Evolutionary conservation across 2,113 vertebrate genomes (phyloP), one percentile per base, ranked within the genome.

Genomic region (Hirundichthys speculiger): DNA sequence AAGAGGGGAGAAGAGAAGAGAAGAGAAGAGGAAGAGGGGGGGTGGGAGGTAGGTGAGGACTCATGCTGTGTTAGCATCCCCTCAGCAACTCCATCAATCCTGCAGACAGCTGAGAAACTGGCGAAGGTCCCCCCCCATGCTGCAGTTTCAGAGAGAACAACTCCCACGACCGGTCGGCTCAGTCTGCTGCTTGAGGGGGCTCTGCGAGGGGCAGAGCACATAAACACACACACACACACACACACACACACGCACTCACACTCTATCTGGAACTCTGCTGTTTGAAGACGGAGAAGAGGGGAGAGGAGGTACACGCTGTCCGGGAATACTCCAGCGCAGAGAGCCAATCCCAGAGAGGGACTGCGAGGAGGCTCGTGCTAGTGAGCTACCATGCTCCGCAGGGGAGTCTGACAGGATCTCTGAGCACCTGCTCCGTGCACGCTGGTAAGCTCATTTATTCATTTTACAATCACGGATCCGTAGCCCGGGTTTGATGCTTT

Each of bases 41-140:
- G 75, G n/a, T n/a, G n/a, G n/a, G n/a, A n/a, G n/a, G n/a, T n/a
- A n/a, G 75, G 79, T 76, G 88, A 84, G 85, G 83, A 90, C 91
- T 92, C 84, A 83, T 92, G 92, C 92, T 91, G 92, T 88, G 92
- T 92, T 90, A 91, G 92, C 93, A 94, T 92, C 91, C 88, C 87
- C 90, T 85, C 87, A 92, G 91, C 91, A 90, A 91, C 91, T 92
- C 90, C 90, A 92, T 94, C 92, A 93, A 92, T 93, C 92, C 92
- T 88, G 93, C 91, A 91, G 86, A 89, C 90, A 89, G 91, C 92
- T 89, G 89, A 85, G 87, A 65, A 88, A 69, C 91, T 90, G 92
- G 92, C 91, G 84, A 69, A 82, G 86, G 62, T 88, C 77, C 80
- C 75, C 68, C 52, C 75, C 68, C 52, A 80, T 83, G 87, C 89